These are phyloP conservation scores for Drosophila funebris DNA, from an alignment of 1,140 invertebrate genomes.

Conservation along the genomic window DNA sequence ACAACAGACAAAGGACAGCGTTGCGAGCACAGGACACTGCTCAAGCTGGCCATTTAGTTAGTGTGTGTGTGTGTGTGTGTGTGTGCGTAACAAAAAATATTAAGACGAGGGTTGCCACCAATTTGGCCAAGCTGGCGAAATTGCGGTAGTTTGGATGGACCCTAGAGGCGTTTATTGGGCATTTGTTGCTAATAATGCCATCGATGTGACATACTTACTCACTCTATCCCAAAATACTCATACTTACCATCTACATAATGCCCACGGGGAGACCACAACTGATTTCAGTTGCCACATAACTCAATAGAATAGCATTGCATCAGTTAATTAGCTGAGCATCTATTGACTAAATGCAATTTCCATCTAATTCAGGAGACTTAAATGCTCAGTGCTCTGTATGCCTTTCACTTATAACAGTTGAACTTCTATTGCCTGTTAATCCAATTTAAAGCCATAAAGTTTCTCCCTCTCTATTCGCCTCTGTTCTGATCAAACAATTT, in stretches of 20 bases:
- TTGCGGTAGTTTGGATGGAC: conserved; percentile 42
- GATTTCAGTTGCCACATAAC: neutral
- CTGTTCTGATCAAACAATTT: too few relatives aligned
- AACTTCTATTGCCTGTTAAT: too few relatives aligned
- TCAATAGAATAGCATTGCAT: neutral
- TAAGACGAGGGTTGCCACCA: conserved; percentile 64
- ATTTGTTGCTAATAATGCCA: conserved; percentile 79
- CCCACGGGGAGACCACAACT: neutral
- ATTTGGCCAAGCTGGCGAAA: conserved; percentile 70
- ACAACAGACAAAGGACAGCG: conserved; percentile 8
- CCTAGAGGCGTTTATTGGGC: conserved; percentile 47
- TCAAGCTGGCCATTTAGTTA: conserved; percentile 54
- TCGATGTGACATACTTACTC: conserved; percentile 62
- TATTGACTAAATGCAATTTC: neutral
- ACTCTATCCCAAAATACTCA: neutral
- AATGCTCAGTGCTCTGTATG: too few relatives aligned
- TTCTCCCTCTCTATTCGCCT: too few relatives aligned
- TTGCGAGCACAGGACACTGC: neutral
- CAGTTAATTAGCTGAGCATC: neutral
- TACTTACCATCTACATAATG: conserved; percentile 49
- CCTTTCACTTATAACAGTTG: too few relatives aligned
- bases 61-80: neutral
- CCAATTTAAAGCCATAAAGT: too few relatives aligned
- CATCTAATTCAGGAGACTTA: too few relatives aligned
- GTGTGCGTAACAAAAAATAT: conserved; percentile 14